These are phyloP conservation scores for Oostethus manadensis DNA, from an alignment of 2,113 vertebrate species.

Conservation along the genomic window DNA sequence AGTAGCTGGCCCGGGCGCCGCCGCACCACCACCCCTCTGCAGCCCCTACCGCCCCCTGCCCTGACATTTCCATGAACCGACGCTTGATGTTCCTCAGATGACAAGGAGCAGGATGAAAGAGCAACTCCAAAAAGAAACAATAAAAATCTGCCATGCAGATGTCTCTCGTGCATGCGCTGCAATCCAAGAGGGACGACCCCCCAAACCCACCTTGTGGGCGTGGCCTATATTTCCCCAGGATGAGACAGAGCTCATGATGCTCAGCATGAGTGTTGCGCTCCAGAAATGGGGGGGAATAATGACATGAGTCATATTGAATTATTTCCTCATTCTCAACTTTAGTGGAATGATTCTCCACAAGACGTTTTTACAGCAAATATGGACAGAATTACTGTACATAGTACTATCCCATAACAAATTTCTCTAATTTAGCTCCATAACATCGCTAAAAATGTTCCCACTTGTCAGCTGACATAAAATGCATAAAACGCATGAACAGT, in stretches of 20 bases:
- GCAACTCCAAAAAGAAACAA: conserved; percentile 37
- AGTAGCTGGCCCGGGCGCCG: not conserved
- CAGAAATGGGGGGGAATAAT: no score
- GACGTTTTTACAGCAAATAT: no score
- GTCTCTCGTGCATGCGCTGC: conserved; percentile 21
- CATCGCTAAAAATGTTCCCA: no score
- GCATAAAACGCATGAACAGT: no score
- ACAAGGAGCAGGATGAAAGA: conserved; percentile 42
- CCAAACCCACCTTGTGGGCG: not conserved
- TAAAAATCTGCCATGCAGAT: conserved; percentile 59
- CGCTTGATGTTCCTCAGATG: conserved; percentile 54
- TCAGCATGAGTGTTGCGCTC: no score
- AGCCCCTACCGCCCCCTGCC: conserved; percentile 6
- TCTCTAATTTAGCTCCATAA: no score
- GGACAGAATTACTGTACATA: no score
- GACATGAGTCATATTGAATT: no score
- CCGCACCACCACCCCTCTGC: not conserved
- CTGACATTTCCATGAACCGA: conserved; percentile 54
- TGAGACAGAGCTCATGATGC: not conserved
- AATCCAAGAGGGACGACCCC: not conserved
- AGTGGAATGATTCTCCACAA: no score
- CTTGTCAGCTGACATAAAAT: no score
- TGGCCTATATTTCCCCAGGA: not conserved
- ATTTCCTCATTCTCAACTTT: no score
- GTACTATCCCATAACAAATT: no score